Conservation (phyloP, 2,797 vertebrate species). For the Dermochelys coriacea region DNA sequence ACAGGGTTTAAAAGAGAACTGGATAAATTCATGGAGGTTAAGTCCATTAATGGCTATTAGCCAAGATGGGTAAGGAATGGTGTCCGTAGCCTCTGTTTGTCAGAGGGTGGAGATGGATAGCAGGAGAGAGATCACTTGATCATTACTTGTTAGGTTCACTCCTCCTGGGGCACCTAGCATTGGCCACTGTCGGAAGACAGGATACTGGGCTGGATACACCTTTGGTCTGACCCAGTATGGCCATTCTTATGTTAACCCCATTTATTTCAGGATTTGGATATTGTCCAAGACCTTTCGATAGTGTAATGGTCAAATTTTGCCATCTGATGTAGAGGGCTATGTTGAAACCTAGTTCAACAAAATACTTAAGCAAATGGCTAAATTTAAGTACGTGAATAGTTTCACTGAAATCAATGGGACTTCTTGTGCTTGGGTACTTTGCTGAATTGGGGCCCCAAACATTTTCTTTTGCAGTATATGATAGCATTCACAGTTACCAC, state of each 20-base stretch:
- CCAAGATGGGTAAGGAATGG: too few species aligned
- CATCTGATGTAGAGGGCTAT: not conserved
- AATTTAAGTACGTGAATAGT: not conserved
- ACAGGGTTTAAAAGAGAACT: too few species aligned
- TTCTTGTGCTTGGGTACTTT: not conserved
- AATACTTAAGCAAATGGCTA: not conserved
- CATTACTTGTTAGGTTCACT: too few species aligned
- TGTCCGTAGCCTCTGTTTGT: too few species aligned
- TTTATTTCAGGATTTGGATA: not conserved
- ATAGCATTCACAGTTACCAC: not conserved
- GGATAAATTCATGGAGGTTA: too few species aligned
- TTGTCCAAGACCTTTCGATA: not conserved
- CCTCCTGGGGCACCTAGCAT: too few species aligned
- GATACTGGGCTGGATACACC: too few species aligned
- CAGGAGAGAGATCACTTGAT: too few species aligned
- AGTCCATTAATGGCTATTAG: too few species aligned
- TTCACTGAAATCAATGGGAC: not conserved
- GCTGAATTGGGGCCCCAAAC: not conserved
- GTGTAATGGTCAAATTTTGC: not conserved
- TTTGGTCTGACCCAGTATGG: too few species aligned
- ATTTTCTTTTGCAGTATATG: accelerated
- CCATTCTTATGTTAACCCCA: not conserved
- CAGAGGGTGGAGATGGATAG: too few species aligned
- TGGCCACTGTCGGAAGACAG: too few species aligned
- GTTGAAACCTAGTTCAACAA: not conserved